Conservation (phyloP, 2,797 vertebrate genomes). For the Cephalopachus bancanus region DNA sequence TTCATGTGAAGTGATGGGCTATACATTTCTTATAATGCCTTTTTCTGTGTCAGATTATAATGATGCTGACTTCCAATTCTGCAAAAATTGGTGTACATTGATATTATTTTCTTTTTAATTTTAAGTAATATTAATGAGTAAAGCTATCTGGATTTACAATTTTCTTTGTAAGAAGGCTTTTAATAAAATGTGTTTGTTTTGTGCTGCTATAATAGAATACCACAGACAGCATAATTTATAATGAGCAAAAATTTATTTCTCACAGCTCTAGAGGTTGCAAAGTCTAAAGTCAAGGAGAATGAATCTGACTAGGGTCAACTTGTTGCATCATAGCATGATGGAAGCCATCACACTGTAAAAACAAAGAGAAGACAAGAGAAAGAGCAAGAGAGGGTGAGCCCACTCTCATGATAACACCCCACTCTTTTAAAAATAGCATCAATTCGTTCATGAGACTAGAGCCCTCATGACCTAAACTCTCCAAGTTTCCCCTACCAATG, state of each 20-base stretch:
- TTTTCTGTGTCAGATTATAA: background rate
- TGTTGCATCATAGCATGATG: background rate
- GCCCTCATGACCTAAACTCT: background rate
- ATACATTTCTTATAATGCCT: background rate
- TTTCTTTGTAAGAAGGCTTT: background rate
- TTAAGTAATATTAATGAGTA: background rate
- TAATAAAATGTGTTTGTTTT: background rate
- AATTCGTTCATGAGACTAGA: background rate
- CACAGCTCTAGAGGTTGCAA: background rate
- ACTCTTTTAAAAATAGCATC: background rate
- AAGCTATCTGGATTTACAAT: background rate
- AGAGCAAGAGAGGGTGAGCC: background rate
- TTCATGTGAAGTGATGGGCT: background rate
- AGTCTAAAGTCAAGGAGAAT: background rate
- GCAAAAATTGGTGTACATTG: background rate
- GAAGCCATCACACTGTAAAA: background rate
- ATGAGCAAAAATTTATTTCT: background rate
- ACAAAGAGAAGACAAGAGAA: background rate
- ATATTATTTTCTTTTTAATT: background rate
- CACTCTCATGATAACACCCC: background rate
- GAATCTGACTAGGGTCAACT: background rate
- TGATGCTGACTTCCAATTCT: background rate
- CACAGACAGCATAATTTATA: background rate
- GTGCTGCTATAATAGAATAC: background rate
- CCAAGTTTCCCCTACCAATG: no score